Evolutionary conservation across 2,888 invertebrate genomes (phyloP), one percentile per base, ranked within the genome.

Genomic region (Patella caerulea): DNA sequence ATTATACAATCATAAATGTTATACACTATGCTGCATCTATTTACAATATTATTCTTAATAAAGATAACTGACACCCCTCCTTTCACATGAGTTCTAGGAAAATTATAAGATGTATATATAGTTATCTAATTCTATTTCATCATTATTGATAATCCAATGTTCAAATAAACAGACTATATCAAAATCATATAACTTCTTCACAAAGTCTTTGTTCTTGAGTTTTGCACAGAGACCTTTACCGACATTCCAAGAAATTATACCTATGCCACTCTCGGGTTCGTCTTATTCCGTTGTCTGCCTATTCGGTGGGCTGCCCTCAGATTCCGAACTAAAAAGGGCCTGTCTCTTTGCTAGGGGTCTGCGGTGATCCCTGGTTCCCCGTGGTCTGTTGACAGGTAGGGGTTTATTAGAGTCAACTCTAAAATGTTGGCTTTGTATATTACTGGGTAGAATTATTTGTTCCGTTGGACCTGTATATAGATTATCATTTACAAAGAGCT

Each of bases 271-370:
- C 59, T 59, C 59, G 17, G 59, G n/a, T 17, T 59, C 17, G n/a
- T 59, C 59, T n/a, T 59, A 59, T 59, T 5, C 59, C 7, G 59
- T n/a, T 7, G 19, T 19, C 59, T n/a, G 17, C 19, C 59, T 29
- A 29, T 29, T 59, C 19, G 59, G 59, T 59, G 59, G 19, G 17
- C n/a, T 14, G 19, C 59, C 19, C 14, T 59, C 59, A 15, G 59
- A 59, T n/a, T 59, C 59, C n/a, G 59, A 15, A 59, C 59, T 59
- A 59, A 59, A 59, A 19, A 59, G 59, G 59, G 59, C 59, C 19
- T 17, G 59, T 59, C 59, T 59, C 19, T 59, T 59, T 19, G 59
- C 59, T 59, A n/a, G n/a, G 5, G 59, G 59, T 59, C 29, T 29
- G 29, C 59, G 59, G 17, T 59, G 17, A 59, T 19, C 59, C 3